A percentile compares a stretch with the other conserved stretches of the same genome.
Evolutionary conservation across 2,888 invertebrate genomes (phyloP).

Genomic region (Cartodere bifasciata): DNA sequence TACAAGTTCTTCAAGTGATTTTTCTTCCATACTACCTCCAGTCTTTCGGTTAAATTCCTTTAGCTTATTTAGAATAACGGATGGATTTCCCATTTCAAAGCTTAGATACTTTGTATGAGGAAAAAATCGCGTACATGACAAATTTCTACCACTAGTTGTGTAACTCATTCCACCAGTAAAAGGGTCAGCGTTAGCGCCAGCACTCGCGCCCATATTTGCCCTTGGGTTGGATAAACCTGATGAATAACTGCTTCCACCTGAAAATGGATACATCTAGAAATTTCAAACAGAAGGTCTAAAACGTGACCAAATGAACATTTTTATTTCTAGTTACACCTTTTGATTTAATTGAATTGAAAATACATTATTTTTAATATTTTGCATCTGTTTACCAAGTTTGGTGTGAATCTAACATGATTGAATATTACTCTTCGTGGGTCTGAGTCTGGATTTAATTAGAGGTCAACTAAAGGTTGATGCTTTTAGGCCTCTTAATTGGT

Average conservation of each 20-base stretch:
- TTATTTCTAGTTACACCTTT: too few relatives aligned
- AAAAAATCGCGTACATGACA: slow-evolving; percentile 16
- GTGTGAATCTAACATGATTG: too few relatives aligned
- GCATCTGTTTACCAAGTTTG: too few relatives aligned
- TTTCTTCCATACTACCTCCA: slow-evolving; percentile 41
- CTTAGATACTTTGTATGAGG: slow-evolving; percentile 43
- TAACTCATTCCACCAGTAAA: slow-evolving; percentile 41
- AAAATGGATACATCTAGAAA: too few relatives aligned
- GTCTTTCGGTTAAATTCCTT: slow-evolving; percentile 60
- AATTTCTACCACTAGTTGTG: slow-evolving; percentile 11
- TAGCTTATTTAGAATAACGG: slow-evolving; percentile 59
- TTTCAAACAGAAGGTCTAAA: too few relatives aligned
- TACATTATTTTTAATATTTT: too few relatives aligned
- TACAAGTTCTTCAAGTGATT: slow-evolving; percentile 47
- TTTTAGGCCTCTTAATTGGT: too few relatives aligned
- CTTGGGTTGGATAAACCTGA: slow-evolving; percentile 18
- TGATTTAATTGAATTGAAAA: too few relatives aligned
- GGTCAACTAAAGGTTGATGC: too few relatives aligned
- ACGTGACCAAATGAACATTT: too few relatives aligned
- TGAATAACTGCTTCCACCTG: slow-evolving; percentile 31
- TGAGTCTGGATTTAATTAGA: too few relatives aligned
- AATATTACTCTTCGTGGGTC: too few relatives aligned
- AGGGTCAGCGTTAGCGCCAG: slow-evolving; percentile 44
- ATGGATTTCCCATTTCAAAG: slow-evolving; percentile 67
- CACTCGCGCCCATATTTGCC: slow-evolving; percentile 20